Conservation (phyloP, 2,888 invertebrate genomes). For the Drosophila borborema region DNA sequence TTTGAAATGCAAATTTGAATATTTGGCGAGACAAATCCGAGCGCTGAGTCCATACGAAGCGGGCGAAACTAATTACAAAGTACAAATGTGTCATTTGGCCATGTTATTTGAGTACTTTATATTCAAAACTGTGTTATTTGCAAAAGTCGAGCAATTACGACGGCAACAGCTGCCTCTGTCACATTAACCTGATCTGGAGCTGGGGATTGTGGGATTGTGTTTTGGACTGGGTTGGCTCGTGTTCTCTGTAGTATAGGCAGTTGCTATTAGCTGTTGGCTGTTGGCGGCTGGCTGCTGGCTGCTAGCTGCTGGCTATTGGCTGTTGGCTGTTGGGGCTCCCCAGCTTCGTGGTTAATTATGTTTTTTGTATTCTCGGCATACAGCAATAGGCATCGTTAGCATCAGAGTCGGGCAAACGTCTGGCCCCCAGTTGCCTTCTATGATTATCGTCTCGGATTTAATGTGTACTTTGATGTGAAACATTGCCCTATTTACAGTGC, state of each 20-base stretch:
- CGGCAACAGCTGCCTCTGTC: constrained; percentile 73
- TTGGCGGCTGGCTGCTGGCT: constrained; percentile 22
- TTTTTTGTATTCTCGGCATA: constrained; percentile 71
- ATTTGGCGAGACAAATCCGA: not conserved
- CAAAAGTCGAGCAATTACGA: constrained; percentile 57
- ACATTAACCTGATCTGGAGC: constrained; percentile 68
- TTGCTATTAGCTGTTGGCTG: not conserved
- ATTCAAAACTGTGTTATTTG: constrained; percentile 81
- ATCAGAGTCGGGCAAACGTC: constrained; percentile 13
- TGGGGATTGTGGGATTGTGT: constrained; percentile 5
- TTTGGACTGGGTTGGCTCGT: constrained; percentile 18
- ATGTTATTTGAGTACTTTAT: constrained; percentile 72
- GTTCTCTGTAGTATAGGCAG: not conserved
- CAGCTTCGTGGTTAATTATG: constrained; percentile 79
- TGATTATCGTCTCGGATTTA: constrained; percentile 79
- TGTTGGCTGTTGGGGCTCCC: too few relatives aligned
- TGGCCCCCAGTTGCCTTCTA: constrained; percentile 35
- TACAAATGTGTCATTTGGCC: constrained; percentile 37
- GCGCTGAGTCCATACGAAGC: not conserved
- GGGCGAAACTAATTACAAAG: constrained; percentile 23
- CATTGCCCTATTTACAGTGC: constrained; percentile 72
- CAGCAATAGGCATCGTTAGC: constrained; percentile 34
- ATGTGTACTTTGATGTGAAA: constrained; percentile 78
- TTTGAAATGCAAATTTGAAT: constrained; percentile 2
- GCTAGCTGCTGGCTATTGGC: not conserved